Base-by-base conservation (phyloP, 2,113 vertebrate genomes). In the Gorsachius goisagi region DNA sequence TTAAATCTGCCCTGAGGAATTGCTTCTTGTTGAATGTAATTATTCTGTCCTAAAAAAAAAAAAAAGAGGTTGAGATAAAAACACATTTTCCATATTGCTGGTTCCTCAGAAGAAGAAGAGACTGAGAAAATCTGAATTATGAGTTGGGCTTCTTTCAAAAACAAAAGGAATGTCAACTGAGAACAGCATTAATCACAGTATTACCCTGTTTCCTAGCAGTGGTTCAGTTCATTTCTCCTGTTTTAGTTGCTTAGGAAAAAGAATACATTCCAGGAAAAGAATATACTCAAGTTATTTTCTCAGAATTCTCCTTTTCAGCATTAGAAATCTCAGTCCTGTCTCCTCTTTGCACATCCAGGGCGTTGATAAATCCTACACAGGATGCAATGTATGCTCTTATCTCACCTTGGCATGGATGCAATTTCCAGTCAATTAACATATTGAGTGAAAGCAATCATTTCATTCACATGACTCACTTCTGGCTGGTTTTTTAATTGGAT, bases 1-100 rank as follows among this genome's bases (percentile, higher is more conserved):
- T 89, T 47, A 71, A 90, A 73, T 93, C 90, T 89, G 94, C 95
- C 94, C 96, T 77, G 4, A 80, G 94, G 95, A 88, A 30, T 4
- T 66, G 79, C 45, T 90, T 47, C 63, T 88, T 59, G 33, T 49
- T 80, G 89, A 49, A 10, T 50, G 41, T 14, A 66, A 93, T 97
- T 84, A 74, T 92, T 62, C 45, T 55, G 7, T 26, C 76, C n/a
- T 9, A 55, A 89, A 81, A 39, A 44, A 9, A 2, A 2, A 24
- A 27, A 30, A 20, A 17, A 28, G 21, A 77, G 26, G 17, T 26
- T 20, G 66, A 62, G 56, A 74, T 81, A 58, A 91, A 94, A 55
- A 4, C 45, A 6, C 24, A 9, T 67, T 95, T 95, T 71, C 59
- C 24, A 2, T n/a, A 5, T 62, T 58, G 30, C 39, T 82, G 44